Base-by-base conservation (phyloP, 2,797 vertebrate species). In the Catharus ustulatus region DNA sequence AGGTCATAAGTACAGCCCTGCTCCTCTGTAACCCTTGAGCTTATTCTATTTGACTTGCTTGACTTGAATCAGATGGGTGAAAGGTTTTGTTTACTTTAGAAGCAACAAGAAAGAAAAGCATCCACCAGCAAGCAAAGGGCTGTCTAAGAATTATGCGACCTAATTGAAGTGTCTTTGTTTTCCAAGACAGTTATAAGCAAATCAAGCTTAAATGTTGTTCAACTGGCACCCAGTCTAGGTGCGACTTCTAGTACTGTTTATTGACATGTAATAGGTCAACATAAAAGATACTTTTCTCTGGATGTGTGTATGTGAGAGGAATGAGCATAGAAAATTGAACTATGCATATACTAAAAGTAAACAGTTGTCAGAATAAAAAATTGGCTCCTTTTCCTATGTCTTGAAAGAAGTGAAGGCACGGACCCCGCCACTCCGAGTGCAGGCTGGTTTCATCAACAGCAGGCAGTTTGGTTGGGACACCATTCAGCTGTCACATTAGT, bases 21-120 rank as follows among this genome's bases (percentile, higher is more conserved):
- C 32, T 91, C 45, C 34, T 63, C 77, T 67, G 49, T 71, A 96
- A 73, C 42, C 84, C 57, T 76, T 71, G 48, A 82, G 42, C 24
- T 86, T 85, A 63, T 57, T 79, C 85, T 82, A 2, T 86, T 73
- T 88, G 77, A 76, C 49, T 94, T 79, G 42, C n/a, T 86, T 78
- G 87, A 54, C 73, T 84, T 61, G 46, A 46, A 78, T 78, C 69
- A 69, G 64, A 76, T 45, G 38, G 34, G 34, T 91, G 48, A 90
- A 93, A 93, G 71, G 51, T 82, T 94, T 88, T 95, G 66, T 79
- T 93, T 90, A 26, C 48, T 93, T 78, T 69, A 77, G 63, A 92
- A 69, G 29, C 2, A 89, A 49, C 34, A 77, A 84, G 42, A 84
- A 91, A 93, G 57, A n/a, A 87, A 87, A 88, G 20, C n/a, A 58